Evolutionary conservation across 30 jellyfish, hydroid and myxozoan genomes (phyloP).

Genomic region (Aurelia sp.): DNA sequence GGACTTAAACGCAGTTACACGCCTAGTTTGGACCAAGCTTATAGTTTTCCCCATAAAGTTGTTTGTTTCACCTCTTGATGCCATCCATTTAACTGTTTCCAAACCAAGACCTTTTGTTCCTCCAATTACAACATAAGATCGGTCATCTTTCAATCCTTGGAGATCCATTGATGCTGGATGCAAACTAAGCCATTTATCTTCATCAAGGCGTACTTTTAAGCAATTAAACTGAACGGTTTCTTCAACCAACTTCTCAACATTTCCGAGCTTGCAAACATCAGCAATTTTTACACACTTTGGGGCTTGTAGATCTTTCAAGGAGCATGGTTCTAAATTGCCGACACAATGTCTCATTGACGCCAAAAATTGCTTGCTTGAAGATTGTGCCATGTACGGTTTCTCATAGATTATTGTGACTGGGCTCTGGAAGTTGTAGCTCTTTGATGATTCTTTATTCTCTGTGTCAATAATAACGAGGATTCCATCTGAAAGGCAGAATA

Average conservation of each 20-base stretch:
- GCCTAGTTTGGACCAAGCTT: neutral
- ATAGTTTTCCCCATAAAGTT: neutral
- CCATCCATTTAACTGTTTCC: slow-evolving; percentile 64
- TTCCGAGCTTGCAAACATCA: too few relatives aligned
- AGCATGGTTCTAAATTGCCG: too few relatives aligned
- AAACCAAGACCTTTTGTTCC: slow-evolving; percentile 61
- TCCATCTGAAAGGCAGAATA: slow-evolving; percentile 1
- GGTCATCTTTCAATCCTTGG: slow-evolving; percentile 49
- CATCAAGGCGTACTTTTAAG: slow-evolving; percentile 1
- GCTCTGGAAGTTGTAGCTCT: neutral
- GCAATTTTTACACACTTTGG: too few relatives aligned
- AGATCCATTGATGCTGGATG: slow-evolving; percentile 38
- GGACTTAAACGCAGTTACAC: too few relatives aligned
- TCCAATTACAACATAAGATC: slow-evolving; percentile 58
- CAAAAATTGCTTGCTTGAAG: too few relatives aligned
- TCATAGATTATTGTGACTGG: too few relatives aligned
- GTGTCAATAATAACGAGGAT: slow-evolving; percentile 5
- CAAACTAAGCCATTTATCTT: neutral
- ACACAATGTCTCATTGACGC: too few relatives aligned
- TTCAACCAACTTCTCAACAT: too few relatives aligned
- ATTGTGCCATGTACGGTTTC: neutral
- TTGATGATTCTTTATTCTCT: neutral
- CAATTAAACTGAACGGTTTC: neutral
- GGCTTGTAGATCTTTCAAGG: neutral
- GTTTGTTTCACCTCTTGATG: slow-evolving; percentile 15